Evolutionary conservation across 2,113 vertebrate genomes (phyloP).

Genomic region (Gorilla gorilla): DNA sequence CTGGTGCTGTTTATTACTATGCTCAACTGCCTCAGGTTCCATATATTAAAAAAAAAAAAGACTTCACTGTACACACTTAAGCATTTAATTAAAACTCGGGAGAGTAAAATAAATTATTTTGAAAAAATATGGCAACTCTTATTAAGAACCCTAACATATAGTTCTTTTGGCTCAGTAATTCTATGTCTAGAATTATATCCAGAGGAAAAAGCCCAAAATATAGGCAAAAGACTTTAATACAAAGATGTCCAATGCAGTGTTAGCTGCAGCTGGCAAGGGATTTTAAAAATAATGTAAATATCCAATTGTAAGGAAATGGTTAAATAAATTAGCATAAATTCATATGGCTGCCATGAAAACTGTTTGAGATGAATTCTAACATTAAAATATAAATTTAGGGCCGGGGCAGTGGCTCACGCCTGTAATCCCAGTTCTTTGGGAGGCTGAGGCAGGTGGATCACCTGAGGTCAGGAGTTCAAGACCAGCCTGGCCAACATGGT

Average conservation of each 20-base stretch:
- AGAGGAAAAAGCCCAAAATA: neutral
- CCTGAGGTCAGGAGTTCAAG: too few relatives aligned
- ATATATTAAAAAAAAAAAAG: neutral
- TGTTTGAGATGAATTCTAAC: neutral
- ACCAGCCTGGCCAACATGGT: too few relatives aligned
- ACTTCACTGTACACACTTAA: accelerated
- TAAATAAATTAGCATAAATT: neutral
- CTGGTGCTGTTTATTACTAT: neutral
- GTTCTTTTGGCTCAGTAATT: neutral
- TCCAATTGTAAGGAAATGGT: neutral
- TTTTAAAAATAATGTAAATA: neutral
- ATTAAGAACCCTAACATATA: neutral
- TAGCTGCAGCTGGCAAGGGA: neutral
- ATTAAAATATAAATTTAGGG: neutral
- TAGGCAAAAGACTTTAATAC: neutral
- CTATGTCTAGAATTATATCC: neutral
- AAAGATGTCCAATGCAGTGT: neutral
- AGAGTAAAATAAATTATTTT: neutral
- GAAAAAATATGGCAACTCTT: neutral
- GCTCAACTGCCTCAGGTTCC: neutral
- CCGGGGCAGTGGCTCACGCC: too few relatives aligned
- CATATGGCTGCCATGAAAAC: neutral
- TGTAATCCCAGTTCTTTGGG: too few relatives aligned
- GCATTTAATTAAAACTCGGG: neutral
- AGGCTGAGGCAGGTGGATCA: too few relatives aligned